Conservation (phyloP, 2,888 invertebrate genomes). For the Coelogynopora nodosa region DNA sequence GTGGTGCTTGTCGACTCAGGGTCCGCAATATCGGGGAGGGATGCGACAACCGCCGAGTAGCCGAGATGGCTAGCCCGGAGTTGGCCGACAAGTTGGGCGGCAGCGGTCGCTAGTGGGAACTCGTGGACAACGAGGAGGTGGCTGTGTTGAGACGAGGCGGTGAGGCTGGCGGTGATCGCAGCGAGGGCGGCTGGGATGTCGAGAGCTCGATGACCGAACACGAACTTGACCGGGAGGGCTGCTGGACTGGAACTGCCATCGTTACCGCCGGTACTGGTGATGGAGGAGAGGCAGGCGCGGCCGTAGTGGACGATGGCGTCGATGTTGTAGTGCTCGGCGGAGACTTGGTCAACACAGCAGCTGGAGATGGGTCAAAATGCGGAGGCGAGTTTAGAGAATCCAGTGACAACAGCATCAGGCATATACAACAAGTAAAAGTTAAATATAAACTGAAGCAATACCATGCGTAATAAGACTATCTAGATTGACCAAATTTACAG, state of each 20-base stretch:
- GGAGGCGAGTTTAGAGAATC: too few relatives aligned
- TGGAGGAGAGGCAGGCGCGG: slow-evolving; percentile 75
- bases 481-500: too few relatives aligned
- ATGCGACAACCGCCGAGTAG: background rate
- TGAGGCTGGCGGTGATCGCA: slow-evolving; percentile 54
- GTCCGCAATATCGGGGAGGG: background rate
- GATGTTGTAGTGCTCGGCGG: slow-evolving; percentile 79
- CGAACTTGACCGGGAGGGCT: slow-evolving; percentile 70
- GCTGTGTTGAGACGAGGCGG: slow-evolving; percentile 51
- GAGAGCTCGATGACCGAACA: slow-evolving; percentile 64
- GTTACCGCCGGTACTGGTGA: too few relatives aligned
- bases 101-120: slow-evolving; percentile 57
- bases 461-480: too few relatives aligned
- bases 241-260: too few relatives aligned
- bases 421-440: too few relatives aligned
- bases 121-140: slow-evolving; percentile 60
- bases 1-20: background rate
- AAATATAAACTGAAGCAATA: too few relatives aligned
- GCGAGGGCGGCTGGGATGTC: slow-evolving; percentile 65
- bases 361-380: too few relatives aligned
- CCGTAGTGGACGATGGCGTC: slow-evolving; percentile 88
- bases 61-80: too few relatives aligned
- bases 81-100: too few relatives aligned
- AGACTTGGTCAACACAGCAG: slow-evolving; percentile 83
- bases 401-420: too few relatives aligned